Percentiles rank a stretch among this genome's conserved stretches.
Conservation (phyloP, 2,113 vertebrate species). For the Aldabrachelys gigantea region DNA sequence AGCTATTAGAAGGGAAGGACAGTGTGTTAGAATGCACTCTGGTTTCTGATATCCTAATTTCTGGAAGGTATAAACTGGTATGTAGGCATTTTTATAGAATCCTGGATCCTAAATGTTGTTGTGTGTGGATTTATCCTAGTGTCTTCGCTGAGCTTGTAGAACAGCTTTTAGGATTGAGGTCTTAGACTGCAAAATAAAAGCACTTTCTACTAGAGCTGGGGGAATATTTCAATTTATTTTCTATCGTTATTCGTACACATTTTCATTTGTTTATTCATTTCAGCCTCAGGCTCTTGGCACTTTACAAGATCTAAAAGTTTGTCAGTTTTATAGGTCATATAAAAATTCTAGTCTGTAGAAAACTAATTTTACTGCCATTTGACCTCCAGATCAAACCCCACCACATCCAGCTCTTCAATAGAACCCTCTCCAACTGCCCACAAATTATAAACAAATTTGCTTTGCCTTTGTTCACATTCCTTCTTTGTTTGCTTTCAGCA, state of each 20-base stretch:
- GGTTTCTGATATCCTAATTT: not conserved
- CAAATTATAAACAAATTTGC: not conserved
- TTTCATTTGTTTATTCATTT: not conserved
- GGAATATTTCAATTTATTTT: constrained; percentile 16
- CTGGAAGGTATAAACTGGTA: not conserved
- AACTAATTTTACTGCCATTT: not conserved
- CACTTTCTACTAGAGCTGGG: not conserved
- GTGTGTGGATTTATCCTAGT: not conserved
- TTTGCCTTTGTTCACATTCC: constrained; percentile 11
- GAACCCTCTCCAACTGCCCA: not conserved
- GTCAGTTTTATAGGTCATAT: not conserved
- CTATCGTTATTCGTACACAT: not conserved
- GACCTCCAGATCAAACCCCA: not conserved
- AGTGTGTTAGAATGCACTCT: not conserved
- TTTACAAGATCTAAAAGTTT: not conserved
- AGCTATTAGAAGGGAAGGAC: fast-evolving
- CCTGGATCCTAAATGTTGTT: not conserved
- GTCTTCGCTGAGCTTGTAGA: not conserved
- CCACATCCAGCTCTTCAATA: not conserved
- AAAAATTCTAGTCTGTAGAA: not conserved
- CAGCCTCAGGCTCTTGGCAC: not conserved
- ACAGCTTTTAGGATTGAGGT: not conserved
- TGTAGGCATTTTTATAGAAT: not conserved
- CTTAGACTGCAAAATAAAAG: constrained; percentile 14
- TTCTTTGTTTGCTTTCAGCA: constrained; percentile 13